Percentiles rank a stretch among this genome's conserved stretches.
Evolutionary conservation across 2,113 vertebrate genomes (phyloP).

Genomic region (Malaclemys terrapin): DNA sequence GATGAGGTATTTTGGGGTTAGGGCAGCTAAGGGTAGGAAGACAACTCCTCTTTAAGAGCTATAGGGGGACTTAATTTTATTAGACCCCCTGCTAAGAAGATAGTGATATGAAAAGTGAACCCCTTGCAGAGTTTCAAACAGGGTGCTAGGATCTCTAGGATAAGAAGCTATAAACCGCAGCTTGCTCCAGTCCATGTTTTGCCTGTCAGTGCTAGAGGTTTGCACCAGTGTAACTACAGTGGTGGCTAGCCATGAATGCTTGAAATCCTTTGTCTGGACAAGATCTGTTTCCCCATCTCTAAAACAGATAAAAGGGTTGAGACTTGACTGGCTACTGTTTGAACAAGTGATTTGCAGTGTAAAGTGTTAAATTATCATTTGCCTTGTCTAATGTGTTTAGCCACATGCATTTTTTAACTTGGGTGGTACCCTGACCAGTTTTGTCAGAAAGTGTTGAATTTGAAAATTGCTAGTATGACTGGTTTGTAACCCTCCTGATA

Average conservation of each 20-base stretch:
- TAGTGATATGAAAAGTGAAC: not conserved
- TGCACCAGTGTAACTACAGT: rapidly evolving
- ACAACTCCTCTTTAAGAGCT: not conserved
- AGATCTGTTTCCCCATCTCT: rapidly evolving
- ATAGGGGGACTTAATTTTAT: not conserved
- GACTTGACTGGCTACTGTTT: rapidly evolving
- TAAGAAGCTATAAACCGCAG: too few relatives aligned
- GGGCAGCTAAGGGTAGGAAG: not conserved
- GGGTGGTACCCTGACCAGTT: not conserved
- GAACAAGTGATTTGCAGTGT: not conserved
- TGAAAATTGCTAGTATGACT: not conserved
- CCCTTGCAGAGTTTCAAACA: not conserved
- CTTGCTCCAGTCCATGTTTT: not conserved
- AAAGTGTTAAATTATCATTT: not conserved
- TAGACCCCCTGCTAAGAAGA: rapidly evolving
- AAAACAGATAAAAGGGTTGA: not conserved
- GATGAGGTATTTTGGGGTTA: rapidly evolving
- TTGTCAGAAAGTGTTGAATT: rapidly evolving
- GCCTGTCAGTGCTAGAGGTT: not conserved
- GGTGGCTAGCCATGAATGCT: rapidly evolving
- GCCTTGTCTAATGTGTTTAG: rapidly evolving
- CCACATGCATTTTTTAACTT: rapidly evolving
- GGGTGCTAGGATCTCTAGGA: not conserved
- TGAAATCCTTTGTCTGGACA: not conserved
- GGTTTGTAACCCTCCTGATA: rapidly evolving